A percentile compares a stretch with the other conserved stretches of the same genome.
These are phyloP conservation scores for Ecliptopera silaceata DNA, from an alignment of 2,888 invertebrate genomes.

Conservation along the genomic window DNA sequence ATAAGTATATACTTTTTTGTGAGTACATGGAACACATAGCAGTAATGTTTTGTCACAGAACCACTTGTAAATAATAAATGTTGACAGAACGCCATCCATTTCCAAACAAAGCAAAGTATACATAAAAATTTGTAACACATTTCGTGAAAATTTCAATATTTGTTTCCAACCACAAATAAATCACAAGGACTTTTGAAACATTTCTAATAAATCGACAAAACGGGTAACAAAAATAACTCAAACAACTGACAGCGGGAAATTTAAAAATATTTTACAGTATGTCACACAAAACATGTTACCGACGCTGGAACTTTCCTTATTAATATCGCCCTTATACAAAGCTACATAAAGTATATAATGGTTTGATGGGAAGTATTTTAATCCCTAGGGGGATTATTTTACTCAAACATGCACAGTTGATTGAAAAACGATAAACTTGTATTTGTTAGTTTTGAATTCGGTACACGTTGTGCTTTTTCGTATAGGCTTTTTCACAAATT, in stretches of 20 bases:
- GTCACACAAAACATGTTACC: conserved; percentile 5
- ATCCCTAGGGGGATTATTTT: conserved; percentile 16
- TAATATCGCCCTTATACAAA: background rate
- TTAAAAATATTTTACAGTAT: conserved; percentile 15
- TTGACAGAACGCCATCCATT: too few relatives aligned
- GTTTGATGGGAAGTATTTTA: background rate
- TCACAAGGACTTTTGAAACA: conserved; percentile 6
- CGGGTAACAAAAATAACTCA: conserved; percentile 8
- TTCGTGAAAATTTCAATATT: background rate
- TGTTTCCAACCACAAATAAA: background rate
- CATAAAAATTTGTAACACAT: too few relatives aligned
- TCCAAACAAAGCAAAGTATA: too few relatives aligned
- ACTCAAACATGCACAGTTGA: conserved; percentile 20
- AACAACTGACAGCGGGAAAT: conserved; percentile 9
- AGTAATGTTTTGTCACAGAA: too few relatives aligned
- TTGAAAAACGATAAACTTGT: conserved; percentile 28
- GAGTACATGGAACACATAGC: too few relatives aligned
- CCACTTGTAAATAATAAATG: too few relatives aligned
- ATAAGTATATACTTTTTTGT: too few relatives aligned
- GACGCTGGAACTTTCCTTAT: background rate
- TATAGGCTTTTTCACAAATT: background rate
- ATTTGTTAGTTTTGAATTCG: conserved; percentile 21
- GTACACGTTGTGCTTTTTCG: conserved; percentile 6
- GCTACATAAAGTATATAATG: background rate
- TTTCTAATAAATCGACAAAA: conserved; percentile 15